Evolutionary conservation across 2,113 vertebrate species (phyloP).

Genomic region (Chloropsis hardwickii): DNA sequence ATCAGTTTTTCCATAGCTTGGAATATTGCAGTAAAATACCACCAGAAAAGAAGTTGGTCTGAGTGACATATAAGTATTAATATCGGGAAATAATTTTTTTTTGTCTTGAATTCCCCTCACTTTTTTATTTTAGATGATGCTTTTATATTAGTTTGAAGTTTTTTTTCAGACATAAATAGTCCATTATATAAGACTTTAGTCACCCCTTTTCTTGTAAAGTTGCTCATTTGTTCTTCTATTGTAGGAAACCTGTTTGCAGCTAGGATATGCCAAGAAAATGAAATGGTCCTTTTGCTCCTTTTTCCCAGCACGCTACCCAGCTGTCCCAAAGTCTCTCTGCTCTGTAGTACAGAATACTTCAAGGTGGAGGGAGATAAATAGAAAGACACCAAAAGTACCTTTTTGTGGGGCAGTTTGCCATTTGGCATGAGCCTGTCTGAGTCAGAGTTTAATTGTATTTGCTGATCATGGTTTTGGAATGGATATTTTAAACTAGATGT

Average conservation of each 20-base stretch:
- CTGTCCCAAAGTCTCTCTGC: not conserved
- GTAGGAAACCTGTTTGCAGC: constrained; percentile 3
- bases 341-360: not conserved
- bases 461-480: not conserved
- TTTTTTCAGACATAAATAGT: not conserved
- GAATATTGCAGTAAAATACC: constrained; percentile 5
- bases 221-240: not conserved
- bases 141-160: not conserved
- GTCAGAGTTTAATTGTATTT: constrained; percentile 15
- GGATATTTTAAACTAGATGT: not conserved
- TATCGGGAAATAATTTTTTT: not conserved
- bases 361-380: constrained; percentile 24
- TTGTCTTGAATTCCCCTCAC: not conserved
- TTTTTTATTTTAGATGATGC: not conserved
- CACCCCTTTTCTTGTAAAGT: not conserved
- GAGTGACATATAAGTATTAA: not conserved
- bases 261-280: constrained; percentile 19
- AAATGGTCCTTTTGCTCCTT: constrained; percentile 5
- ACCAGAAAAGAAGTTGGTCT: not conserved
- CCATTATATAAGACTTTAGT: not conserved
- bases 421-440: not conserved
- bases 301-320: constrained; percentile 3
- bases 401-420: not conserved
- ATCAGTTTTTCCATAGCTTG: not conserved
- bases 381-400: not conserved